Percentiles rank a stretch among this genome's conserved stretches.
Evolutionary conservation across 1,140 invertebrate species (phyloP).

Genomic region (Drosophila littoralis): DNA sequence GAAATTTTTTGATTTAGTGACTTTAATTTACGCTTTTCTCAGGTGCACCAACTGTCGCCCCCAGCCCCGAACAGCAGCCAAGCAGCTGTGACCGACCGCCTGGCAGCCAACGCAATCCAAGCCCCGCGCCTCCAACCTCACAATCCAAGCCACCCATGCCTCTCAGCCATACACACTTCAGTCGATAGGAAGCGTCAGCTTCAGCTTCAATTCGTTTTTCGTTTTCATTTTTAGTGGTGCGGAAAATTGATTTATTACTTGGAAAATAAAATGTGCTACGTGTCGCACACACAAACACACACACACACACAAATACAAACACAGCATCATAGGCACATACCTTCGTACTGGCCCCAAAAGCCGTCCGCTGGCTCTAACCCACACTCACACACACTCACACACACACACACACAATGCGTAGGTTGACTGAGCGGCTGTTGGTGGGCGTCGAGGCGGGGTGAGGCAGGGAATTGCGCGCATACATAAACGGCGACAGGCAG

Average conservation of each 20-base stretch:
- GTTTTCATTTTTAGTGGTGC: constrained; percentile 84
- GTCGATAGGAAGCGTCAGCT: constrained; percentile 77
- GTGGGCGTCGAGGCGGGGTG: background rate
- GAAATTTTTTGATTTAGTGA: constrained; percentile 83
- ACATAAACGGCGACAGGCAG: constrained; percentile 79
- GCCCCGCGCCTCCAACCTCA: background rate
- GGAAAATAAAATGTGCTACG: constrained; percentile 83
- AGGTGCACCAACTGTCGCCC: constrained; percentile 75
- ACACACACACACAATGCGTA: constrained; percentile 13
- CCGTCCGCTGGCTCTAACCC: background rate
- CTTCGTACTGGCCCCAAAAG: constrained; percentile 29
- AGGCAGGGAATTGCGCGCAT: constrained; percentile 66
- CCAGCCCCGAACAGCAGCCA: constrained; percentile 5
- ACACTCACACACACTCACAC: background rate
- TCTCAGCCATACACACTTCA: constrained; percentile 44
- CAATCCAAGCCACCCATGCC: background rate
- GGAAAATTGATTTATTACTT: constrained; percentile 84
- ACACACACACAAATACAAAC: constrained; percentile 18
- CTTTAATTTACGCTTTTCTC: constrained; percentile 82
- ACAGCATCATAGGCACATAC: constrained; percentile 42
- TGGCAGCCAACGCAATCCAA: constrained; percentile 24
- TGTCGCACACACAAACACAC: constrained; percentile 70
- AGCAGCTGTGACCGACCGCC: constrained; percentile 54
- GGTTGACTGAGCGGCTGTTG: constrained; percentile 1
- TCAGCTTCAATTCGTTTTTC: constrained; percentile 73